These are phyloP conservation scores for Sisyra nigra DNA, from an alignment of 2,888 invertebrate species.

Conservation along the genomic window DNA sequence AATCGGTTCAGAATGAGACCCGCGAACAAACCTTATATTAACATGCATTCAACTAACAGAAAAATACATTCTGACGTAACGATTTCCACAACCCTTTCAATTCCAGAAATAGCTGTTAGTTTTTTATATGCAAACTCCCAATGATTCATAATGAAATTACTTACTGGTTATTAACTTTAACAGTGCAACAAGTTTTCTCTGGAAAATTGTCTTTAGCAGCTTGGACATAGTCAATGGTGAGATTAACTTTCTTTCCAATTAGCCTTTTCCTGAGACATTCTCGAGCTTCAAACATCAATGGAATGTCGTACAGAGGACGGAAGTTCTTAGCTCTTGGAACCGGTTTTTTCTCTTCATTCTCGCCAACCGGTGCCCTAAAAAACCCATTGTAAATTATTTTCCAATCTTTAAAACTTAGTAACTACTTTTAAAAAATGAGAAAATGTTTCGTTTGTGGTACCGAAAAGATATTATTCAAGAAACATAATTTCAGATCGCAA, in stretches of 20 bases:
- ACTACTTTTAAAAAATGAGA: not conserved
- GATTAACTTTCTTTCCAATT: slow-evolving; percentile 85
- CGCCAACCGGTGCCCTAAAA: too few relatives aligned
- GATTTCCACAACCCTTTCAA: too few relatives aligned
- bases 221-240: slow-evolving; percentile 90
- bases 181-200: slow-evolving; percentile 91
- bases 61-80: too few relatives aligned
- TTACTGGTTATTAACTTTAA: slow-evolving; percentile 35
- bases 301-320: slow-evolving; percentile 92
- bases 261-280: slow-evolving; percentile 93
- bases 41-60: too few relatives aligned
- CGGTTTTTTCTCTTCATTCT: slow-evolving; percentile 47
- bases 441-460: slow-evolving; percentile 1
- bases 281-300: slow-evolving; percentile 96
- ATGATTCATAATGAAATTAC: too few relatives aligned
- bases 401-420: too few relatives aligned
- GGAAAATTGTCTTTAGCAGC: slow-evolving; percentile 87
- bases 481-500: slow-evolving; percentile 10
- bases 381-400: too few relatives aligned
- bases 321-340: slow-evolving; percentile 54
- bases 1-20: too few relatives aligned
- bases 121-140: too few relatives aligned
- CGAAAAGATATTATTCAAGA: slow-evolving; percentile 7
- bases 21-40: too few relatives aligned
- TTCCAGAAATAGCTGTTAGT: too few relatives aligned